Evolutionary conservation across 2,797 vertebrate species (phyloP), one percentile per base, ranked within the genome.

Genomic region (Pteropus rufus): DNA sequence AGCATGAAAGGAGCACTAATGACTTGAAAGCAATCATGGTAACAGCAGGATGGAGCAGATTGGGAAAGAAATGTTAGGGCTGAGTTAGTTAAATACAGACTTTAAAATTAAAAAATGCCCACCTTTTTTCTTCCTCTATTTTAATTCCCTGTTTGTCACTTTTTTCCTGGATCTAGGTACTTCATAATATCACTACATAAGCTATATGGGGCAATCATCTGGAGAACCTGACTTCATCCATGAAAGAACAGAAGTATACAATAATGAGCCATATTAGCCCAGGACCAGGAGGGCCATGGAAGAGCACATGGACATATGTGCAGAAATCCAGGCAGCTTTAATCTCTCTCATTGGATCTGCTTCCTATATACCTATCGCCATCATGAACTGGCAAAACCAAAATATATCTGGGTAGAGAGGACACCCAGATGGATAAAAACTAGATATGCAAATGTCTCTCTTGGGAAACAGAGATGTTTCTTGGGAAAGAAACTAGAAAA

Each of bases 371-470:
- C 4, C 29, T 41, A 3, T 21, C 36, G 31, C 26, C 79, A 77
- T 18, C 39, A 64, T 9, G 31, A 56, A 70, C 36, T 0, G n/a
- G 31, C 39, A 31, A 94, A 88, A 75, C 52, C 39, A 91, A 79
- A 86, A 70, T 12, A 18, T 3, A 54, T 24, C 15, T 41, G 26
- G 34, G 8, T 52, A 44, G 19, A 87, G 46, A 86, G 41, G 73
- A 76, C 16, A 73, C 11, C 10, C 36, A 49, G 39, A 26, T 5
- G 5, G 16, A 34, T 10, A 77, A 64, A 18, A 89, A 69, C 29
- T 52, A 73, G 39, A n/a, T 36, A 85, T 26, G 79, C 69, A 91
- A 70, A 91, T 54, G 41, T 94, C 31, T 76, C 46, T 70, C 41
- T 92, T 52, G 36, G 36, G 3, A 77, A 36, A 76, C 6, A n/a